Conservation (phyloP, 2,888 invertebrate species). For the Apeira syringaria region DNA sequence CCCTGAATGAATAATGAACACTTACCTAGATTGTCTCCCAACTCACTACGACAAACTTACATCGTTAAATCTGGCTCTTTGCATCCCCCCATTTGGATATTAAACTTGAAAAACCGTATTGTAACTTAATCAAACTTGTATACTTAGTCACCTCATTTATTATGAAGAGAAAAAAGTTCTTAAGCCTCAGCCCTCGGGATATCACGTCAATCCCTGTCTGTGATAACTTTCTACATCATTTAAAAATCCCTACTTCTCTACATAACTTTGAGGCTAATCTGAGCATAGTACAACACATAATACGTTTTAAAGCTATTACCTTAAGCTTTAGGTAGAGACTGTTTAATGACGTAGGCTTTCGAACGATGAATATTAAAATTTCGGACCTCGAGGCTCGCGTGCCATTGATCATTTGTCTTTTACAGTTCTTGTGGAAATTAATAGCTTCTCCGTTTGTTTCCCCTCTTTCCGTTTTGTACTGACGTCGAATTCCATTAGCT, state of each 20-base stretch:
- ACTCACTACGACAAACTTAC: constrained; percentile 5
- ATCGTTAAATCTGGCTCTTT: constrained; percentile 6
- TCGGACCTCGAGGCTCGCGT: constrained; percentile 42
- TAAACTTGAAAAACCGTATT: constrained; percentile 9
- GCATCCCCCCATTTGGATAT: constrained; percentile 9
- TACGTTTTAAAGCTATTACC: constrained; percentile 42
- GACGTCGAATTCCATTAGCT: constrained; percentile 39
- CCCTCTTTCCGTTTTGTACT: constrained; percentile 36
- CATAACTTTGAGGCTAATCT: constrained; percentile 25
- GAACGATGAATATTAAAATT: constrained; percentile 56
- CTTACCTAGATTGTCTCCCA: constrained; percentile 12
- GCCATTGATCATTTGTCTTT: constrained; percentile 64
- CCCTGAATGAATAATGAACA: constrained; percentile 30
- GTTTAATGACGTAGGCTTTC: constrained; percentile 44
- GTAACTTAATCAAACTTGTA: constrained; percentile 15
- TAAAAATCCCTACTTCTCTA: constrained; percentile 4
- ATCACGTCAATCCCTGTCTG: constrained; percentile 15
- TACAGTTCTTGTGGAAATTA: constrained; percentile 58
- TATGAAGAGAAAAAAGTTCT: constrained; percentile 11
- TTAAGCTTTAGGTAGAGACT: constrained; percentile 43
- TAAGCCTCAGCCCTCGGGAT: constrained; percentile 9
- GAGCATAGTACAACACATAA: constrained; percentile 36
- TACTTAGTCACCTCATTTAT: constrained; percentile 17
- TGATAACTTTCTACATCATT: constrained; percentile 11
- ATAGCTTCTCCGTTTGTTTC: constrained; percentile 50